Base-by-base conservation (phyloP, 2,888 invertebrate genomes). In the Agrochola lota region DNA sequence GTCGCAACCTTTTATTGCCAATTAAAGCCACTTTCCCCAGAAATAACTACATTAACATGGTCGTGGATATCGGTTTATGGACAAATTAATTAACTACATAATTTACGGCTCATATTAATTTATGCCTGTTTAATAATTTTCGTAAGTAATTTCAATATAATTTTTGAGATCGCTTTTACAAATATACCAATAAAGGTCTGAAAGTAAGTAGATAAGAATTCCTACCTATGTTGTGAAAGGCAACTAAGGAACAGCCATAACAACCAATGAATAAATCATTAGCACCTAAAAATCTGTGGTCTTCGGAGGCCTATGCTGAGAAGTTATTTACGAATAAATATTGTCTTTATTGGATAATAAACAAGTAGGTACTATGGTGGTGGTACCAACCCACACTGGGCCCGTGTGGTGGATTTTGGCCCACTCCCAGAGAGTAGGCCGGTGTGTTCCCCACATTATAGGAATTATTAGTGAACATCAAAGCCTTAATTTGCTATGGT, bases 1-100 rank as follows among this genome's bases (percentile, higher is more conserved):
- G 75, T 64, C 49, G 52, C 40, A 71, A 71, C 71, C 76, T 83
- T 80, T 85, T 72, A 82, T 82, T 60, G 64, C 57, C 60, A 63
- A 52, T 75, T 72, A 66, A 52, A 62, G 5, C 62, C 12, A 76
- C 86, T 83, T 83, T 83, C 86, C 30, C 86, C 60, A 55, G 57
- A 83, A 81, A 64, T 59, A 74, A 52, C 40, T 43, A 26, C 59
- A 52, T 59, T 43, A 55, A 52, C 17, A 62, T 30, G 23, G 9
- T 46, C 8, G 15, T 46, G n/a, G 57, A 67, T 63, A 81, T 71
- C n/a, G 23, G 46, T 74, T 71, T 67, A 43, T 23, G 3, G 35
- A 68, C 15, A 73, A 69, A 20, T 26, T 75, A 35, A 59, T 15
- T 5, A 55, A 72, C 40, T 77, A 26, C 2, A 12, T 70, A 49